phyloP scores from a whole-genome alignment of 2,113 vertebrate genomes.

The Pedionomus torquatus region DNA sequence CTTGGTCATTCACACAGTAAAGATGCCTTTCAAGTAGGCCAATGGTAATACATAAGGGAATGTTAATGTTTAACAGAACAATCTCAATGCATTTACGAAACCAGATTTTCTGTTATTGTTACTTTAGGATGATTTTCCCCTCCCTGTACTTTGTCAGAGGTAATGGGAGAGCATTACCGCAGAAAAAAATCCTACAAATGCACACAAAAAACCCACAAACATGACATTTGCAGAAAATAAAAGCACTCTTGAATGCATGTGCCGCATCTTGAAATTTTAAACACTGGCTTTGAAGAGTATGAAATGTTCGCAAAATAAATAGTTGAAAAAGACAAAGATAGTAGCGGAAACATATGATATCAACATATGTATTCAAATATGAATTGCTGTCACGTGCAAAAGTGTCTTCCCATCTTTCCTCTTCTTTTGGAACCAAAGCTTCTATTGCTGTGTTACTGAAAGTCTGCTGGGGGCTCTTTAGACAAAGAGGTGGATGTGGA shows the following conservation, averaged over 20 bases:
- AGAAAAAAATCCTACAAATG: background rate
- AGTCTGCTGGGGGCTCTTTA: background rate
- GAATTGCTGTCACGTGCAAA: background rate
- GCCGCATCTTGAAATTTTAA: background rate
- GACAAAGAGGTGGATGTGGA: background rate
- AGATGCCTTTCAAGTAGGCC: background rate
- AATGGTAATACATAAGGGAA: background rate
- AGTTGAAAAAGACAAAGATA: background rate
- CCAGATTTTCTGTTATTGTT: background rate
- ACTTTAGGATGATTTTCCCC: background rate
- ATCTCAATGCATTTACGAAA: background rate
- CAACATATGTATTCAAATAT: background rate
- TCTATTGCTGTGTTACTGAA: background rate
- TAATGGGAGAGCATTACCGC: background rate
- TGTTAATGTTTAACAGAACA: background rate
- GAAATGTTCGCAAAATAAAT: background rate
- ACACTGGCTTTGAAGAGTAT: background rate
- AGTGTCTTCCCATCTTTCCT: background rate
- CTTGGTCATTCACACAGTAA: background rate
- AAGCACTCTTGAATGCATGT: background rate
- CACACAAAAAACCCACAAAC: background rate
- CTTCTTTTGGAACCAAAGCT: background rate
- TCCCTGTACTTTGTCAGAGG: background rate
- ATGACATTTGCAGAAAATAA: background rate
- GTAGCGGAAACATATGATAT: background rate